Evolutionary conservation across 1,140 invertebrate genomes (phyloP).

Genomic region (Pseudomyrmex flavicornis): DNA sequence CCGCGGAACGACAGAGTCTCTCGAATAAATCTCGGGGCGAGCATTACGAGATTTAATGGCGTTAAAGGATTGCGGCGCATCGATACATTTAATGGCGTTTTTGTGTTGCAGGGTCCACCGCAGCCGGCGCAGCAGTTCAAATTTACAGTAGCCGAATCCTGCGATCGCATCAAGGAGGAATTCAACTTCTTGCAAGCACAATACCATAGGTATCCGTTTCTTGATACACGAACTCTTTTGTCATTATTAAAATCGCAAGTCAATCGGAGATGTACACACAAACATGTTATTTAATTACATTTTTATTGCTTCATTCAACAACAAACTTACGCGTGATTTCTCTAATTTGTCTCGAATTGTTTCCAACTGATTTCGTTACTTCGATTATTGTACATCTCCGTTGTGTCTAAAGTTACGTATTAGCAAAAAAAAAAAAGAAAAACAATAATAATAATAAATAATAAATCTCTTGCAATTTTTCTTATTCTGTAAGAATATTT

Average conservation of each 20-base stretch:
- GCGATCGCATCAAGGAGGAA: slow-evolving; percentile 96
- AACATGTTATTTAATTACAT: not conserved
- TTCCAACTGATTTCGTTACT: not conserved
- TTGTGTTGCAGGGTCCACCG: slow-evolving; percentile 91
- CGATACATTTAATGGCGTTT: slow-evolving; percentile 66
- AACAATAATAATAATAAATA: too few species aligned
- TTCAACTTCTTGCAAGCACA: slow-evolving; percentile 94
- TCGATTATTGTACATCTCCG: slow-evolving; percentile 1
- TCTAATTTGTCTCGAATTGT: not conserved
- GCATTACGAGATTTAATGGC: slow-evolving; percentile 29
- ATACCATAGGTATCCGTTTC: slow-evolving; percentile 91
- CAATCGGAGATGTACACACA: slow-evolving; percentile 26
- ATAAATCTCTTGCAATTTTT: too few species aligned
- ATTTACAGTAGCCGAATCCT: slow-evolving; percentile 96
- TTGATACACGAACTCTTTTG: slow-evolving; percentile 16
- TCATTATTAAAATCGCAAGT: not conserved
- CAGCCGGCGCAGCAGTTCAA: slow-evolving; percentile 95
- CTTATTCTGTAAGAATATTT: too few species aligned
- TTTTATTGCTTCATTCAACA: not conserved
- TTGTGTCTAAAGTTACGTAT: not conserved
- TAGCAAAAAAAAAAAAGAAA: too few species aligned
- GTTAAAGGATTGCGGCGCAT: slow-evolving; percentile 26
- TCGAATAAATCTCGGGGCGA: slow-evolving; percentile 27
- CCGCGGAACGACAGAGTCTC: not conserved
- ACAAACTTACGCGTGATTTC: not conserved